phyloP scores from a whole-genome alignment of 2,888 invertebrate genomes.

The Argyresthia albistria region DNA sequence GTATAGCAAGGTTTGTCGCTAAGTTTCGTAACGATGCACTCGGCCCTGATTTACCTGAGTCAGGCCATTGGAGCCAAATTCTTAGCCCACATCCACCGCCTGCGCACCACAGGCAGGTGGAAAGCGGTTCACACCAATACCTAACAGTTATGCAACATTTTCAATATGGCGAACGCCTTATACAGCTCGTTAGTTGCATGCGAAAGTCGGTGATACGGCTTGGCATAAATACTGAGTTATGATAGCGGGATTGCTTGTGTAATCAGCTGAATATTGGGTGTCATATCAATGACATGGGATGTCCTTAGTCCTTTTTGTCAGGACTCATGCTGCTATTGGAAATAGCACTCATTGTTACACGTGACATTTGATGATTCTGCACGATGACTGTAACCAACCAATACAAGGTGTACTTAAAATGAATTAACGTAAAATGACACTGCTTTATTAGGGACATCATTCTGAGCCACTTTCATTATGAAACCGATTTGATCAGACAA shows the following conservation, averaged over 20 bases:
- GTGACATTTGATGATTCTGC: no score
- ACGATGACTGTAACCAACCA: no score
- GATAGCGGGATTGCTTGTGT: neutral
- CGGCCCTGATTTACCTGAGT: slow-evolving; percentile 18
- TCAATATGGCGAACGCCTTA: slow-evolving; percentile 48
- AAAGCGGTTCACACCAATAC: slow-evolving; percentile 47
- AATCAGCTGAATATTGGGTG: no score
- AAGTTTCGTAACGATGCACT: slow-evolving; percentile 50
- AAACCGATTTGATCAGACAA: no score
- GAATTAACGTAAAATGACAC: no score
- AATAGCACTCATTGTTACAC: no score
- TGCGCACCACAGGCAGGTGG: slow-evolving; percentile 51
- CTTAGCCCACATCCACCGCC: slow-evolving; percentile 41
- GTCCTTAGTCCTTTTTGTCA: no score
- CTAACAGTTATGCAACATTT: slow-evolving; percentile 41
- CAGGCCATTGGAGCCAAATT: slow-evolving; percentile 39
- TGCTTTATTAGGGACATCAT: no score
- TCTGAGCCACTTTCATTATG: no score
- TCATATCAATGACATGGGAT: no score
- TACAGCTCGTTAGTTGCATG: slow-evolving; percentile 19
- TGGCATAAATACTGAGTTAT: neutral
- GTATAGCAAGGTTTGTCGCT: slow-evolving; percentile 29
- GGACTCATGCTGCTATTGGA: no score
- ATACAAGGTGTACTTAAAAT: no score
- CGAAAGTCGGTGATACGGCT: slow-evolving; percentile 34